Percentiles rank a stretch among this genome's conserved stretches.
These are phyloP conservation scores for Brienomyrus longianalis DNA, from an alignment of 2,113 vertebrate species.

Conservation along the genomic window DNA sequence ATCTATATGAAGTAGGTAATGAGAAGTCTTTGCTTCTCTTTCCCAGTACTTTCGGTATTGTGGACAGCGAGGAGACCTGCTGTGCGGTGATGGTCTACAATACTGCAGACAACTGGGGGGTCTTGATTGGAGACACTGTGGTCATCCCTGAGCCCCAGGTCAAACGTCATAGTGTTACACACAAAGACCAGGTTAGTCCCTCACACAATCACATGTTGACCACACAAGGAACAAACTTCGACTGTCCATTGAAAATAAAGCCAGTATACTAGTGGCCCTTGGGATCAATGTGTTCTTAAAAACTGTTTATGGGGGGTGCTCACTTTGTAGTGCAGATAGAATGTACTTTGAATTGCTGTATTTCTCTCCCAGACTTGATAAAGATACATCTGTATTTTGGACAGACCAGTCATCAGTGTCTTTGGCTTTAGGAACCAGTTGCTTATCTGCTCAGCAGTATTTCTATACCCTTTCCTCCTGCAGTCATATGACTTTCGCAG, in stretches of 20 bases:
- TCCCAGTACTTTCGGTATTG: conserved; percentile 77
- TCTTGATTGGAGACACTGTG: conserved; percentile 80
- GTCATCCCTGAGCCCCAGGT: conserved; percentile 79
- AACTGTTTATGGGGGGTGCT: no score
- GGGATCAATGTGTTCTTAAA: no score
- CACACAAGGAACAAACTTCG: neutral
- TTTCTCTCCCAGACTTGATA: neutral
- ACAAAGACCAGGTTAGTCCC: conserved; percentile 70
- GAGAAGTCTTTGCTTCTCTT: neutral
- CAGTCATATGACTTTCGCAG: conserved; percentile 70
- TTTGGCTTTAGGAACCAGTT: neutral
- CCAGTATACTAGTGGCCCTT: no score
- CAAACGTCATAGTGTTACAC: conserved; percentile 68
- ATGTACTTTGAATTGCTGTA: neutral
- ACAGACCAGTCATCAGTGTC: neutral
- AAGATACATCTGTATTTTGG: neutral
- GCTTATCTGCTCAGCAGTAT: neutral
- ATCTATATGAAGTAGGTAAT: neutral
- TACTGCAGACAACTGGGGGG: conserved; percentile 80
- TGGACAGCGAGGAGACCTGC: conserved; percentile 75
- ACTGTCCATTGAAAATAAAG: neutral
- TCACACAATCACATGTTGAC: neutral
- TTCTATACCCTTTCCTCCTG: neutral
- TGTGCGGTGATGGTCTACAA: conserved; percentile 84
- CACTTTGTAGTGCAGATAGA: no score